phyloP scores from a whole-genome alignment of 1,140 invertebrate genomes.

The Asbolus verrucosus region DNA sequence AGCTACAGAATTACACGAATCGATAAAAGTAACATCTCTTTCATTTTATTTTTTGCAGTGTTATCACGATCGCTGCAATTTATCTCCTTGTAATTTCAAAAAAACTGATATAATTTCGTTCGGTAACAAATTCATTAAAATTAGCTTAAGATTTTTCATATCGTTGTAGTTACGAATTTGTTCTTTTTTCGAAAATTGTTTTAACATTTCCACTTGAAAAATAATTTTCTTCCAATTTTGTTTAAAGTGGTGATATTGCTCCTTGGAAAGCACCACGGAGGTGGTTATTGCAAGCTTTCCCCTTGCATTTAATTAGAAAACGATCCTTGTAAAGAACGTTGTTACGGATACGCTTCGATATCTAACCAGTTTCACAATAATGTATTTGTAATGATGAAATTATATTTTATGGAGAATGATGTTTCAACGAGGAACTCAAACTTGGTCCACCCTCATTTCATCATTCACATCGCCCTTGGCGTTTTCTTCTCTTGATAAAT shows the following conservation, averaged over 20 bases:
- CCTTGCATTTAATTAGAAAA: slow-evolving; percentile 35
- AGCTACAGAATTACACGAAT: slow-evolving; percentile 11
- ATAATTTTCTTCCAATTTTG: slow-evolving; percentile 24
- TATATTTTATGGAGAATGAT: slow-evolving; percentile 14
- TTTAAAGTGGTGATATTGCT: slow-evolving; percentile 16
- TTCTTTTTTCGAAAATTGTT: slow-evolving; percentile 1
- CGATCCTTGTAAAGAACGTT: slow-evolving; percentile 33
- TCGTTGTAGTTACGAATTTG: not conserved
- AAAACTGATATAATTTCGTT: slow-evolving; percentile 22
- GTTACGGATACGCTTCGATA: slow-evolving; percentile 34
- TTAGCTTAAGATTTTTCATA: slow-evolving; percentile 11
- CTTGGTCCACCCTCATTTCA: slow-evolving; percentile 34
- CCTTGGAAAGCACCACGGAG: slow-evolving; percentile 13
- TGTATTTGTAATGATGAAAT: slow-evolving; percentile 23
- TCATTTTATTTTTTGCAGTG: slow-evolving; percentile 36
- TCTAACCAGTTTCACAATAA: slow-evolving; percentile 29
- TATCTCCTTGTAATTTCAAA: slow-evolving; percentile 31
- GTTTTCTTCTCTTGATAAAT: slow-evolving; percentile 34
- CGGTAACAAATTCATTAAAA: slow-evolving; percentile 29
- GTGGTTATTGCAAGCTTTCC: slow-evolving; percentile 33
- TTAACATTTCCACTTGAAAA: slow-evolving; percentile 17
- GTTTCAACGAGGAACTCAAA: slow-evolving; percentile 1
- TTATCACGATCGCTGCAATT: slow-evolving; percentile 32
- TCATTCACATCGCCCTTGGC: slow-evolving; percentile 23
- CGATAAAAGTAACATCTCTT: slow-evolving; percentile 21